Conservation (phyloP, 2,797 vertebrate genomes). For the Ceryle rudis region DNA sequence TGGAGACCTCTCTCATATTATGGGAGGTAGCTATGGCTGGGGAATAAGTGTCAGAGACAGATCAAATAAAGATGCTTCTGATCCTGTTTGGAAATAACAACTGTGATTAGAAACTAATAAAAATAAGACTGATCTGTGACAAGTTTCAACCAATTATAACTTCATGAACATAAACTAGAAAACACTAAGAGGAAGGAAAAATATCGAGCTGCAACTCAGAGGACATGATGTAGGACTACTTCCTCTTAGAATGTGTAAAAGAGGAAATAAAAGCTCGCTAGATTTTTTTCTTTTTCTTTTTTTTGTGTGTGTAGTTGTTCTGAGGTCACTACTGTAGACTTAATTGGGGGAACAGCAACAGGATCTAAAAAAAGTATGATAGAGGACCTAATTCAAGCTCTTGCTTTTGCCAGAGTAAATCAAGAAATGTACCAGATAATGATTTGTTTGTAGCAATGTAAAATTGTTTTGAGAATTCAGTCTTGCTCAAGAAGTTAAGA, state of each 20-base stretch:
- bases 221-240: not conserved
- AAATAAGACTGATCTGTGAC: not conserved
- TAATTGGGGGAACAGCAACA: accelerated
- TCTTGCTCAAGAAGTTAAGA: not conserved
- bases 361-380: not conserved
- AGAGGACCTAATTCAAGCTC: not conserved
- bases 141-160: not conserved
- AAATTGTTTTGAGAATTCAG: not conserved
- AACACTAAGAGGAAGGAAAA: slow-evolving; percentile 44
- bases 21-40: not conserved
- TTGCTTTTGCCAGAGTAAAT: not conserved
- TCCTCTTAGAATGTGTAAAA: slow-evolving; percentile 53
- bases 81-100: not conserved
- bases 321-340: not conserved
- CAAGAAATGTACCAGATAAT: not conserved
- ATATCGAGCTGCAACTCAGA: not conserved
- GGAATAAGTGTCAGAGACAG: not conserved
- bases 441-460: not conserved
- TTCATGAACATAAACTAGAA: not conserved
- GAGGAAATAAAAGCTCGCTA: slow-evolving; percentile 37
- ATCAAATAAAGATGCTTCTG: not conserved
- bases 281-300: not conserved
- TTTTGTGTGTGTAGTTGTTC: not conserved
- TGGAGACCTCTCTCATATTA: not conserved
- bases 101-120: not conserved